Conservation (phyloP, 1,140 invertebrate species). For the Atta cephalotes region DNA sequence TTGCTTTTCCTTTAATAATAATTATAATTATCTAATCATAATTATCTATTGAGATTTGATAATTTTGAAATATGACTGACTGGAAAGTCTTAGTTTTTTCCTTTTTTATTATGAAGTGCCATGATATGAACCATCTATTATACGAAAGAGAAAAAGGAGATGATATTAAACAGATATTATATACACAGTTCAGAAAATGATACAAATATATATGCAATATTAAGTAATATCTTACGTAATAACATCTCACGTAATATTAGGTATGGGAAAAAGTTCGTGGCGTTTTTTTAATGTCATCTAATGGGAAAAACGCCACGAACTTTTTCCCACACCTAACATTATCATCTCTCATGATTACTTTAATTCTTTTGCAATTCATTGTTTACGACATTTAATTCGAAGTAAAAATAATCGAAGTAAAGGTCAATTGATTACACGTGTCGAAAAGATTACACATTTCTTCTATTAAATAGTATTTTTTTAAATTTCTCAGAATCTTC, state of each 20-base stretch:
- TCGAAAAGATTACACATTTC: not conserved
- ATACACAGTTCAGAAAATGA: not conserved
- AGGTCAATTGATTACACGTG: not conserved
- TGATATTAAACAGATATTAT: not conserved
- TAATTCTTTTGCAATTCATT: not conserved
- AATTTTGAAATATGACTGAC: constrained; percentile 1
- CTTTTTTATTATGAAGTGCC: constrained; percentile 7
- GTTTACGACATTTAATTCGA: not conserved
- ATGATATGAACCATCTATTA: not conserved
- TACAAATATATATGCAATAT: not conserved
- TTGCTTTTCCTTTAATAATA: not conserved
- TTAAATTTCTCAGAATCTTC: not conserved
- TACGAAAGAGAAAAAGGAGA: not conserved
- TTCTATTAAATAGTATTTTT: not conserved
- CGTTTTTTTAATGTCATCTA: too few species aligned
- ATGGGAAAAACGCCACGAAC: too few species aligned
- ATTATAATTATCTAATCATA: constrained; percentile 8
- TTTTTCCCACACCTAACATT: not conserved
- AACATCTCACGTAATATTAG: not conserved
- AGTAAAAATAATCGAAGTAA: not conserved
- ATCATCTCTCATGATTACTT: not conserved
- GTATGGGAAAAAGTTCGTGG: too few species aligned
- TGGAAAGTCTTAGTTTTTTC: not conserved
- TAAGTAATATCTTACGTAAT: not conserved
- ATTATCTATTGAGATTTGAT: not conserved